Evolutionary conservation across 2,797 vertebrate genomes (phyloP).

Genomic region (Parambassis ranga): DNA sequence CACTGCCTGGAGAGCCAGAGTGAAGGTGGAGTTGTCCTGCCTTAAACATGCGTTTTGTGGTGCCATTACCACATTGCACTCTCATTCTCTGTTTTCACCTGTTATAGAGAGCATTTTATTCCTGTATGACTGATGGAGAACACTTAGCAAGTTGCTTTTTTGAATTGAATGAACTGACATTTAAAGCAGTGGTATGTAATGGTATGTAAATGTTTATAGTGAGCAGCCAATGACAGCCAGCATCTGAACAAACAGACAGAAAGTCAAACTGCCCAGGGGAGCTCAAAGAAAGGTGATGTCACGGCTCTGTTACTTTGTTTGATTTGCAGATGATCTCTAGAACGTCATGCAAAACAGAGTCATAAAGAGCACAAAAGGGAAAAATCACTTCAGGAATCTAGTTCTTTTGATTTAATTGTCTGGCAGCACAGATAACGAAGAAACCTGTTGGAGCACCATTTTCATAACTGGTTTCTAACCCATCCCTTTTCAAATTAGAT

Average conservation of each 20-base stretch:
- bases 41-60: too few relatives aligned
- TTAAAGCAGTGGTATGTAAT: not conserved
- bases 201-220: too few relatives aligned
- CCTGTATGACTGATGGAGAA: too few relatives aligned
- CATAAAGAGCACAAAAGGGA: not conserved
- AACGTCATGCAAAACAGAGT: not conserved
- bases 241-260: not conserved
- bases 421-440: slow-evolving; percentile 11
- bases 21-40: too few relatives aligned
- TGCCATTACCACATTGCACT: too few relatives aligned
- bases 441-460: not conserved
- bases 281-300: not conserved
- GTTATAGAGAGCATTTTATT: too few relatives aligned
- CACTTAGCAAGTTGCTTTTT: too few relatives aligned
- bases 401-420: not conserved
- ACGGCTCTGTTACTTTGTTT: not conserved
- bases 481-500: not conserved
- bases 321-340: slow-evolving; percentile 6
- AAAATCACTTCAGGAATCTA: not conserved
- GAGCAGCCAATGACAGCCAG: not conserved
- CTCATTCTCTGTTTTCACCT: too few relatives aligned
- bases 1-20: too few relatives aligned
- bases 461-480: not conserved
- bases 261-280: not conserved
- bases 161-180: too few relatives aligned